Percentiles rank a stretch among this genome's conserved stretches.
Conservation (phyloP, 2,888 invertebrate genomes). For the Lutraria lutraria region DNA sequence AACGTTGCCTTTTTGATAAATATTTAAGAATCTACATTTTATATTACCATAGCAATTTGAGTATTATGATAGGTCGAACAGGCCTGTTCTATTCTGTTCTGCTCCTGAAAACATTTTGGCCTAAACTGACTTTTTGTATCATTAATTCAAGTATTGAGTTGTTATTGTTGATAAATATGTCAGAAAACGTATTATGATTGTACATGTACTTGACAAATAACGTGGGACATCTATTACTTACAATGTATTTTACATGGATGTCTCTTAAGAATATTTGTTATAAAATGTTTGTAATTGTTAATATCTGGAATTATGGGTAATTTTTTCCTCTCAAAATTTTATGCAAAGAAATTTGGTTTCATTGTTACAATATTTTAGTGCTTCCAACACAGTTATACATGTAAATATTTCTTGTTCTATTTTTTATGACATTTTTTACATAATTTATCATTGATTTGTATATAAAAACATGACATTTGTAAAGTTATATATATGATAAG, state of each 20-base stretch:
- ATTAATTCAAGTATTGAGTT: not conserved
- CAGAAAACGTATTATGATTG: not conserved
- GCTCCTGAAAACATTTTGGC: too few species aligned
- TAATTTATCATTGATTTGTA: slow-evolving; percentile 44
- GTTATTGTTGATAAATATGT: not conserved
- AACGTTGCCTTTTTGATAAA: too few species aligned
- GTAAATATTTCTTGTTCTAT: slow-evolving; percentile 37
- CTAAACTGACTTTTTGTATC: not conserved
- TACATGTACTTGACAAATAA: not conserved
- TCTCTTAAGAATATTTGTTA: not conserved
- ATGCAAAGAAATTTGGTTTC: slow-evolving; percentile 21
- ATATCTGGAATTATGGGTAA: slow-evolving; percentile 25
- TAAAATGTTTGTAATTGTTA: slow-evolving; percentile 21
- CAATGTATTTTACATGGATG: not conserved
- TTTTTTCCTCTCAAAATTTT: slow-evolving; percentile 23
- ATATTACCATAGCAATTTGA: too few species aligned
- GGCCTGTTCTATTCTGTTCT: too few species aligned
- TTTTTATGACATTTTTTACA: slow-evolving; percentile 52
- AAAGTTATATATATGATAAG: slow-evolving; percentile 33
- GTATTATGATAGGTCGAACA: too few species aligned
- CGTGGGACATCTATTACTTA: not conserved
- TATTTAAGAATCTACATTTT: too few species aligned
- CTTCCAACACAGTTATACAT: slow-evolving; percentile 32
- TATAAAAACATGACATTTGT: slow-evolving; percentile 4
- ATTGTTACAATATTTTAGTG: slow-evolving; percentile 35